These are phyloP conservation scores for Mobula hypostoma DNA, from an alignment of 2,113 vertebrate species.

Conservation along the genomic window DNA sequence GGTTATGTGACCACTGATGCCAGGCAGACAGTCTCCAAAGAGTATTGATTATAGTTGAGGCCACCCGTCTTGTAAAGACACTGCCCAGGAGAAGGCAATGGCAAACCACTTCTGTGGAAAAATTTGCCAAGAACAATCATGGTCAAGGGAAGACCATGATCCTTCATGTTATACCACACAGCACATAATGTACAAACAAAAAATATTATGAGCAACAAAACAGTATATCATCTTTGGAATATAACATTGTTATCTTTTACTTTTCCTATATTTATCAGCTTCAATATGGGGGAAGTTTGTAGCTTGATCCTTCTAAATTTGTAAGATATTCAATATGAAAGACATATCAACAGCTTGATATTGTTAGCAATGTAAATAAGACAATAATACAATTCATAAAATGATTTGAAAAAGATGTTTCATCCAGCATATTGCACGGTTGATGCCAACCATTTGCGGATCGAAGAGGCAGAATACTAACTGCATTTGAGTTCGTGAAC, in stretches of 20 bases:
- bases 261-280: not conserved
- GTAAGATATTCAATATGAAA: not conserved
- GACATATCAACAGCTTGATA: not conserved
- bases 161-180: no score
- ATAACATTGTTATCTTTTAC: not conserved
- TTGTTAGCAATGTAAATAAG: not conserved
- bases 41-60: no score
- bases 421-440: not conserved
- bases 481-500: not conserved
- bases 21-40: no score
- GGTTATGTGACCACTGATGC: no score
- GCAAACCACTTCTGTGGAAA: no score
- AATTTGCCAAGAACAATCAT: no score
- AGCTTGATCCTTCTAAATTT: not conserved
- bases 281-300: not conserved
- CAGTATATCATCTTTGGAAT: not conserved
- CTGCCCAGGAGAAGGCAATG: no score
- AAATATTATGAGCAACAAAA: not conserved
- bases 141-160: no score
- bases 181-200: no score
- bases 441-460: not conserved
- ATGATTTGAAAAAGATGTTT: not conserved
- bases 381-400: not conserved
- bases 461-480: not conserved
- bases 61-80: no score